Evolutionary conservation across 2,888 invertebrate genomes (phyloP), one percentile per base, ranked within the genome.

Genomic region (Alcis repandata): DNA sequence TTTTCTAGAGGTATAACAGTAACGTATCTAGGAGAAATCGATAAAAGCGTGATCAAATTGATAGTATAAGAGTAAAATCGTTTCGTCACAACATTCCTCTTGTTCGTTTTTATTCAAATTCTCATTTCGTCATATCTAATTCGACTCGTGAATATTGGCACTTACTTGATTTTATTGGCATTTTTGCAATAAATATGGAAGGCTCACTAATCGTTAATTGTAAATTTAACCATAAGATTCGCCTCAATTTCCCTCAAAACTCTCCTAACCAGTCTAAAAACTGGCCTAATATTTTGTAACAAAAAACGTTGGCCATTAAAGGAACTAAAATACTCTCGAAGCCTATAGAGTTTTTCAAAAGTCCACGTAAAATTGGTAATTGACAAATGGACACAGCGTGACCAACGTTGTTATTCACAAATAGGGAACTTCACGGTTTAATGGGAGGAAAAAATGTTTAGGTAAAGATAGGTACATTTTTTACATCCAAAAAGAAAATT

Each of bases 301-400:
- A 74, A 76, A 72, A 73, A 67, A 49, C 48, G 65, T 52, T 59
- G 62, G 60, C 67, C 64, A 69, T 70, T 71, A 71, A 66, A 20
- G 20, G 63, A 68, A 68, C 71, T 74, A 77, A 72, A 69, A 73
- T 70, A 68, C 67, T 70, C 68, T 62, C 60, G 52, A 68, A 74
- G 66, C 60, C 63, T 75, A 77, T 76, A 33, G 13, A 32, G 32
- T 9, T 32, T 48, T 49, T 49, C 32, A 32, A 79, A 67, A 79
- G 73, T 71, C 79, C 80, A 77, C 79, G 72, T 73, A 73, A 76
- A 82, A 83, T 83, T 75, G 80, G 22, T 82, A 83, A 83, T 83
- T 79, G 79, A 73, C 69, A 73, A 61, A 77, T 57, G 68, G 69
- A 71, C 62, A 58, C 45, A 59, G 69, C 72, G 73, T 74, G 77